Conservation (phyloP, 2,797 vertebrate species). For the Liparis tanakae region DNA sequence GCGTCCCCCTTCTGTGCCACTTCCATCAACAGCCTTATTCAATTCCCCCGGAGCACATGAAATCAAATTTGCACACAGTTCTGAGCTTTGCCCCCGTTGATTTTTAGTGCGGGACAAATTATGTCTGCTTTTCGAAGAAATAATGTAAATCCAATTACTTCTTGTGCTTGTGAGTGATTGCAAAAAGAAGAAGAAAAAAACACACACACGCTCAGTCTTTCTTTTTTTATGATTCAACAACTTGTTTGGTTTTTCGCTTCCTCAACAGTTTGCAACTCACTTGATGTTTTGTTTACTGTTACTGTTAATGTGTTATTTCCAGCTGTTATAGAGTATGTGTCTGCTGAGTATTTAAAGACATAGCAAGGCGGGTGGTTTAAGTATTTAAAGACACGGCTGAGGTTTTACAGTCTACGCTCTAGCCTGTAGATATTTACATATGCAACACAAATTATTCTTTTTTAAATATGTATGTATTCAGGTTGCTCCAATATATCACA, state of each 20-base stretch:
- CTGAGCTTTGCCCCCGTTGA: constrained; percentile 49
- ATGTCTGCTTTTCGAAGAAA: constrained; percentile 40
- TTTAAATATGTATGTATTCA: background rate
- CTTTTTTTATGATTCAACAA: constrained; percentile 4
- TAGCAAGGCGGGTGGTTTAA: constrained; percentile 26
- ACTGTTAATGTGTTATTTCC: background rate
- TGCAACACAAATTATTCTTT: constrained; percentile 8
- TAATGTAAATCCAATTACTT: constrained; percentile 52
- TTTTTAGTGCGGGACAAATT: constrained; percentile 53
- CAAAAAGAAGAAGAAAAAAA: background rate
- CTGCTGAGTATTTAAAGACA: constrained; percentile 1
- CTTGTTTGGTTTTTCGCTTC: constrained; percentile 7
- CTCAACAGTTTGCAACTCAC: constrained; percentile 18
- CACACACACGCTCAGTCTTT: background rate
- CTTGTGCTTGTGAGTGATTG: constrained; percentile 32
- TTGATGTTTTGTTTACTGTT: constrained; percentile 26
- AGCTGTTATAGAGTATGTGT: constrained; percentile 12
- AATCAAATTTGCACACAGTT: constrained; percentile 61
- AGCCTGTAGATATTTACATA: constrained; percentile 17
- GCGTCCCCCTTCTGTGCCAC: constrained; percentile 39
- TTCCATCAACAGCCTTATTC: constrained; percentile 64
- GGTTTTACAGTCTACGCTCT: constrained; percentile 1
- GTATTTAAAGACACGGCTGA: constrained; percentile 9
- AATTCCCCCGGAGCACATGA: constrained; percentile 50
- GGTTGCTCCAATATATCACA: constrained; percentile 24